These are phyloP conservation scores for Hyalella azteca DNA, from an alignment of 2,888 invertebrate species.

Conservation along the genomic window DNA sequence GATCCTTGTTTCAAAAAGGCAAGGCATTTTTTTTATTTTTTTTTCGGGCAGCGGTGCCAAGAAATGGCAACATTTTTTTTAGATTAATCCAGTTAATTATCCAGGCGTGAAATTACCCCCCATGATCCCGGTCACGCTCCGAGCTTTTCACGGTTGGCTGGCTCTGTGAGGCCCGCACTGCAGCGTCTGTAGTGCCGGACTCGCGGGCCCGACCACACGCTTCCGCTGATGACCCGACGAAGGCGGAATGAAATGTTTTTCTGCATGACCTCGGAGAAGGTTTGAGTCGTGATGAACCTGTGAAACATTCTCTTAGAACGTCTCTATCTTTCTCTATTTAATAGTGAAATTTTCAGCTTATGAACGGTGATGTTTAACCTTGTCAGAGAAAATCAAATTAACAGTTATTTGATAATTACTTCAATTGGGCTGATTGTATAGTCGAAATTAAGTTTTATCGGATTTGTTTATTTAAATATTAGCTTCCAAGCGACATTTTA, in stretches of 20 bases:
- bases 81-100: slow-evolving; percentile 10
- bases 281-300: not conserved
- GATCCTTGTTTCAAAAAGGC: too few species aligned
- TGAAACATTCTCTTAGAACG: not conserved
- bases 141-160: not conserved
- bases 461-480: too few species aligned
- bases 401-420: too few species aligned
- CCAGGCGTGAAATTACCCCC: slow-evolving; percentile 10
- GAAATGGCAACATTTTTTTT: too few species aligned
- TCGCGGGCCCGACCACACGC: not conserved
- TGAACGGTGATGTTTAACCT: too few species aligned
- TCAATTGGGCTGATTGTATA: too few species aligned
- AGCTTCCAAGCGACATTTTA: too few species aligned
- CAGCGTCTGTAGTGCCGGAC: not conserved
- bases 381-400: too few species aligned
- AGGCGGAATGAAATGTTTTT: not conserved
- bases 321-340: too few species aligned
- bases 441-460: too few species aligned
- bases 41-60: not conserved
- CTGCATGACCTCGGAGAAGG: not conserved
- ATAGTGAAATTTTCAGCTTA: too few species aligned
- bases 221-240: not conserved
- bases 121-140: slow-evolving; percentile 5
- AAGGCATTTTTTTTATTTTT: not conserved
- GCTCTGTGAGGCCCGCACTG: not conserved